Evolutionary conservation across 2,888 invertebrate genomes (phyloP).

Genomic region (Hemithea aestivaria): DNA sequence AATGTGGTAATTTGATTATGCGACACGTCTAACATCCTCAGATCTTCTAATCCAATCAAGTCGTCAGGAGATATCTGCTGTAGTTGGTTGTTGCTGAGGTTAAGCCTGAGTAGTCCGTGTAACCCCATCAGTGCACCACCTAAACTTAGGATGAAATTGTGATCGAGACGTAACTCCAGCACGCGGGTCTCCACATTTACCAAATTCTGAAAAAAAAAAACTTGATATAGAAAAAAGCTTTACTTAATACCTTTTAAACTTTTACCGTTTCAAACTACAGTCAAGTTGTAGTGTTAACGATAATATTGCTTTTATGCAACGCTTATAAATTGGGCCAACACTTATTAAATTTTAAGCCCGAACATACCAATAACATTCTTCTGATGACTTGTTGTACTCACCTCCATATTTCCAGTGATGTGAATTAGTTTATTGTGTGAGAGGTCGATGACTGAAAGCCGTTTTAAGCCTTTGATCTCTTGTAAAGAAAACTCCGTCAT

Average conservation of each 20-base stretch:
- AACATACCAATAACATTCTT: too few relatives aligned
- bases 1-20: constrained; percentile 87
- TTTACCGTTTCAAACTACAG: too few relatives aligned
- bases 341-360: too few relatives aligned
- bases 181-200: constrained; percentile 88
- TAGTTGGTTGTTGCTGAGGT: constrained; percentile 87
- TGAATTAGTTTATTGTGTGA: constrained; percentile 86
- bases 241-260: background rate
- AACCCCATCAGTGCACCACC: constrained; percentile 88
- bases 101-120: constrained; percentile 84
- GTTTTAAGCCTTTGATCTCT: constrained; percentile 86
- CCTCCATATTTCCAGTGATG: constrained; percentile 82
- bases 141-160: constrained; percentile 84
- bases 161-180: constrained; percentile 84
- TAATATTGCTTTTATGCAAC: too few relatives aligned
- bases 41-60: constrained; percentile 86
- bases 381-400: constrained; percentile 53
- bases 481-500: constrained; percentile 88
- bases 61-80: constrained; percentile 87
- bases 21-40: constrained; percentile 87
- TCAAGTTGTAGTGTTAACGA: too few relatives aligned
- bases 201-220: constrained; percentile 78
- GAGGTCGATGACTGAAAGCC: constrained; percentile 85
- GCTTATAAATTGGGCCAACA: too few relatives aligned
- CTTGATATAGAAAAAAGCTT: background rate